Conservation (phyloP, 2,797 vertebrate genomes). For the Pteronotus mesoamericanus region DNA sequence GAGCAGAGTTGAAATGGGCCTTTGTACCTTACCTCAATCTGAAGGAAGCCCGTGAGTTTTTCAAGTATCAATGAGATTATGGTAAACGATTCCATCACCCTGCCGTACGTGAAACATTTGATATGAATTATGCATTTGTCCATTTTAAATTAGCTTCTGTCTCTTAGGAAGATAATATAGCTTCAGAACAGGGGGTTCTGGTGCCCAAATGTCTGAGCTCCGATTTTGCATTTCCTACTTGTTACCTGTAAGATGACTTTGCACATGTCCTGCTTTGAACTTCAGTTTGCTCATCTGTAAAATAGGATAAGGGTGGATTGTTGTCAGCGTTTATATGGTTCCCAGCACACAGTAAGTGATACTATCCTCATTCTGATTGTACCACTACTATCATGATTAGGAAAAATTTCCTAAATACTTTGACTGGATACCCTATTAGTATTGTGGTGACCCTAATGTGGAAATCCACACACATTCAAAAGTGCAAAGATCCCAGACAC, state of each 20-base stretch:
- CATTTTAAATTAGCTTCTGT: neutral
- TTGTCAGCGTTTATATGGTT: neutral
- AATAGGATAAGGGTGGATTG: neutral
- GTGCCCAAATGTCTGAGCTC: neutral
- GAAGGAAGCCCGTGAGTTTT: neutral
- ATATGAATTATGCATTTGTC: no score
- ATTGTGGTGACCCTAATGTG: neutral
- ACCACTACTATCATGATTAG: neutral
- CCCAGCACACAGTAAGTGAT: neutral
- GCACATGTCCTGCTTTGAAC: neutral
- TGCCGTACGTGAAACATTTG: fast-evolving
- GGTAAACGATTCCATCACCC: neutral
- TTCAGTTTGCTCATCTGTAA: neutral
- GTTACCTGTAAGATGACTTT: neutral
- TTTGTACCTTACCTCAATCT: constrained; percentile 20
- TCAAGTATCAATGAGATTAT: neutral
- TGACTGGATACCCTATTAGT: fast-evolving
- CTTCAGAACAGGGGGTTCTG: neutral
- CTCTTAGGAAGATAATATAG: neutral
- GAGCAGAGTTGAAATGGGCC: neutral
- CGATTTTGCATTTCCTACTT: neutral
- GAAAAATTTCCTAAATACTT: neutral
- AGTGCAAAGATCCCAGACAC: neutral
- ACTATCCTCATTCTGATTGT: neutral
- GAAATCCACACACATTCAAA: neutral